Base-by-base conservation (phyloP, 1,140 invertebrate species). In the Helicoverpa armigera region DNA sequence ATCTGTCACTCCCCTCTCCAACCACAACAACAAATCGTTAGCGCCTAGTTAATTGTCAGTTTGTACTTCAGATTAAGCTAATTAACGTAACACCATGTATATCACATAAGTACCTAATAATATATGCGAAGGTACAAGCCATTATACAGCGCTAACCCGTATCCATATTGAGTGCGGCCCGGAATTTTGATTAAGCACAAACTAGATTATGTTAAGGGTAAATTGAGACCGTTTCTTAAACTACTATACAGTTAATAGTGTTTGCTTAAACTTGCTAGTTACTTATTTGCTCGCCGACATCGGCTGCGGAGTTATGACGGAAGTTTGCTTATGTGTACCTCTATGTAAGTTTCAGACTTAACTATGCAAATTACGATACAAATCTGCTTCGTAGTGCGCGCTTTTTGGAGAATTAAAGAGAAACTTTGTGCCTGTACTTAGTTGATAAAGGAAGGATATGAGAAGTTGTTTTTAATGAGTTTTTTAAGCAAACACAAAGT, bases 101-200 rank as follows among this genome's bases (percentile, higher is more conserved):
- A 51, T 77, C 61, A 77, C 74, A 79, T 72, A 79, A 72, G 53
- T 72, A 79, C 31, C n/a, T 74, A 79, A 75, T 83, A 80, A 80
- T 83, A 82, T 84, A 86, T 86, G 85, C 85, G 80, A 73, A 77
- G 70, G 69, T 79, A 83, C 74, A 79, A 70, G 78, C 78, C 70
- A 78, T 86, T 84, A 83, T 79, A 83, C 51, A 69, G 65, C 43
- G 63, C 54, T 76, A 85, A 80, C 78, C 77, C 75, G 65, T 84
- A 82, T 79, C 83, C 86, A 87, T 83, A 89, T 87, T 86, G 85
- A 79, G 83, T 85, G 82, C 85, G 84, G 87, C 89, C 87, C 88
- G 74, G 88, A 91, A 92, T 92, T 91, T 90, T 91, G 89, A 92
- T 91, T 90, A 91, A 90, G 86, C 84, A 85, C 86, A 89, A 91